A percentile compares a stretch with the other conserved stretches of the same genome.
Evolutionary conservation across 2,797 vertebrate species (phyloP).

Genomic region (Anabas testudineus): DNA sequence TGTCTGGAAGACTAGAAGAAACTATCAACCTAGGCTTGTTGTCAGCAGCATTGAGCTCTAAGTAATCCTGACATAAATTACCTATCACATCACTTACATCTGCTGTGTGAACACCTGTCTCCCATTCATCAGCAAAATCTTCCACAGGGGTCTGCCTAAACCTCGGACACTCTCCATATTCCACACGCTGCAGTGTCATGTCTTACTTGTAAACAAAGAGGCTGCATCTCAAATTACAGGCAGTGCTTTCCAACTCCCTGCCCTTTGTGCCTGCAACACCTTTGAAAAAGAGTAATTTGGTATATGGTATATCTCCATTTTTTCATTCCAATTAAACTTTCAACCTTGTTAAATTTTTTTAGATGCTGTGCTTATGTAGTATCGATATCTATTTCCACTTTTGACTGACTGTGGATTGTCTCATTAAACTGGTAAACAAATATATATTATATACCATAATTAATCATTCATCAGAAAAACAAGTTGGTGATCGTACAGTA

Average conservation of each 20-base stretch:
- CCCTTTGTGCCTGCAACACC: conserved; percentile 17
- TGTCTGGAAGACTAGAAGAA: conserved; percentile 19
- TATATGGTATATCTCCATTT: not conserved
- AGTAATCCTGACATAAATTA: conserved; percentile 47
- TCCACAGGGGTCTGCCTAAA: conserved; percentile 20
- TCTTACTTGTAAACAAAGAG: conserved; percentile 34
- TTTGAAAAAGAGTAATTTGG: conserved; percentile 27
- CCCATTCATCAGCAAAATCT: conserved; percentile 44
- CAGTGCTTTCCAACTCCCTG: conserved; percentile 13
- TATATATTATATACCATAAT: not conserved
- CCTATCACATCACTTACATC: conserved; percentile 48
- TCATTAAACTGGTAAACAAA: not conserved
- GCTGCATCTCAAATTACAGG: conserved; percentile 2
- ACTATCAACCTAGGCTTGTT: conserved; percentile 2
- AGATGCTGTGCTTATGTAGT: not conserved
- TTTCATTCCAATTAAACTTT: conserved; percentile 16
- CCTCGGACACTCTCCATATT: conserved; percentile 21
- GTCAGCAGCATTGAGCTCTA: conserved; percentile 21
- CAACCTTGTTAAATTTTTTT: not conserved
- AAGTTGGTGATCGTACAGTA: too few relatives aligned
- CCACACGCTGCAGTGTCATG: conserved; percentile 21
- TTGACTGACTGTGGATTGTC: not conserved
- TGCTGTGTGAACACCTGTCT: conserved; percentile 57
- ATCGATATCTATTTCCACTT: not conserved
- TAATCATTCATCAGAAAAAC: too few relatives aligned